Evolutionary conservation across 2,888 invertebrate species (phyloP).

Genomic region (Chrysopilus asiliformis): DNA sequence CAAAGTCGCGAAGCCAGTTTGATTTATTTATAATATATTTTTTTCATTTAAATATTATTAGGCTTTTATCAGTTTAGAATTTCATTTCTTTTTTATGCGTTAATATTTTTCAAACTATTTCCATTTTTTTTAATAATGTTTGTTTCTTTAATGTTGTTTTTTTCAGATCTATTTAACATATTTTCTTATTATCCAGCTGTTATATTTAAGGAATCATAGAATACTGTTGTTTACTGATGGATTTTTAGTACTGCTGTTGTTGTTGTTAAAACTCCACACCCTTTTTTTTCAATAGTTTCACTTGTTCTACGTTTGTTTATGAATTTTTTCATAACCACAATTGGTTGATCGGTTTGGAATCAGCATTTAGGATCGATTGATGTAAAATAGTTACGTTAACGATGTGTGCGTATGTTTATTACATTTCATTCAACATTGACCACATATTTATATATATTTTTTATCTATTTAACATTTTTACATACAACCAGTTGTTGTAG

Average conservation of each 20-base stretch:
- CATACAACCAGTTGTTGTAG: no score
- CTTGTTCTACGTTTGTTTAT: not conserved
- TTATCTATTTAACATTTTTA: no score
- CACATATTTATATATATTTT: no score
- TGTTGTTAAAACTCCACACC: no score
- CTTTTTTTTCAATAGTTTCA: no score
- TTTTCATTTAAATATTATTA: conserved; percentile 1
- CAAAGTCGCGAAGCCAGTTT: conserved; percentile 15
- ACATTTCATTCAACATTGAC: conserved; percentile 1
- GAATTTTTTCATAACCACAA: not conserved
- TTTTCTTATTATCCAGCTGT: no score
- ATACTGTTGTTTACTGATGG: no score
- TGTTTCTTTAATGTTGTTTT: not conserved
- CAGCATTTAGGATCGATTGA: no score
- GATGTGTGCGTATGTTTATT: not conserved
- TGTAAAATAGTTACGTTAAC: no score
- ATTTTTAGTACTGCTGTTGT: no score
- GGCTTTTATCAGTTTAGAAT: not conserved
- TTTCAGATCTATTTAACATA: not conserved
- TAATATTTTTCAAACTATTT: not conserved
- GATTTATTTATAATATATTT: no score
- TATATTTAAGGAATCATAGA: no score
- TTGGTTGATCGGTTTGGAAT: not conserved
- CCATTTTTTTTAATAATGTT: not conserved
- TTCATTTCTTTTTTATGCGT: not conserved